Evolutionary conservation across 2,797 vertebrate species (phyloP), one percentile per base, ranked within the genome.

Genomic region (Loris lydekkerianus): DNA sequence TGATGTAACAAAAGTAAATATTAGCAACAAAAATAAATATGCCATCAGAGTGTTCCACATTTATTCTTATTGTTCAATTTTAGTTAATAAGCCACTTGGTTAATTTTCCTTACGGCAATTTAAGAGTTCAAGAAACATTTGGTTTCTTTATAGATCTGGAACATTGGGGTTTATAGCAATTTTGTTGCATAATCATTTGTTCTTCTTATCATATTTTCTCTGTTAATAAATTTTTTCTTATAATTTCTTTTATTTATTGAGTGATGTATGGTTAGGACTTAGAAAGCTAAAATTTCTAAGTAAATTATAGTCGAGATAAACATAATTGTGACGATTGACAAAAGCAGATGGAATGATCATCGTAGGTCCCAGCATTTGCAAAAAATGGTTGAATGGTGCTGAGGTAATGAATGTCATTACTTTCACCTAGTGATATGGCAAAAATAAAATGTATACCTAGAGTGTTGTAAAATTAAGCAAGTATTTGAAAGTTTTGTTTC

Each of bases 1-100:
- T 76, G 61, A 37, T 25, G 31, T 31, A 92, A 27, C 11, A 92
- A 84, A 93, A 86, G 29, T 69, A 81, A 65, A 80, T 40, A 29
- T 6, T 81, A 72, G 18, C 25, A 88, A 75, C 6, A 91, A 40
- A 92, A 77, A 67, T 86, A 31, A 78, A 1, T 21, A 81, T 56
- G 3, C 40, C 80, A 67, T 83, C 34, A 72, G 17, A 21, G 31
- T 43, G 25, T 70, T 86, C 23, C 81, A 10, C 37, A 31, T 90
- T 87, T 85, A 23, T 84, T 96, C 21, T 78, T 9, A 43, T 85
- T 94, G 3, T 72, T 91, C 23, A 94, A 58, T 82, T 72, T n/a
- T 91, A 80, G 6, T 25, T 37, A 49, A 61, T 83, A 49, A 78
- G 7, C 8, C 3, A 88, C 15, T 89, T 84, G n/a, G 15, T 80